Evolutionary conservation across 2,888 invertebrate species (phyloP).

Genomic region (Diarsia dahlii): DNA sequence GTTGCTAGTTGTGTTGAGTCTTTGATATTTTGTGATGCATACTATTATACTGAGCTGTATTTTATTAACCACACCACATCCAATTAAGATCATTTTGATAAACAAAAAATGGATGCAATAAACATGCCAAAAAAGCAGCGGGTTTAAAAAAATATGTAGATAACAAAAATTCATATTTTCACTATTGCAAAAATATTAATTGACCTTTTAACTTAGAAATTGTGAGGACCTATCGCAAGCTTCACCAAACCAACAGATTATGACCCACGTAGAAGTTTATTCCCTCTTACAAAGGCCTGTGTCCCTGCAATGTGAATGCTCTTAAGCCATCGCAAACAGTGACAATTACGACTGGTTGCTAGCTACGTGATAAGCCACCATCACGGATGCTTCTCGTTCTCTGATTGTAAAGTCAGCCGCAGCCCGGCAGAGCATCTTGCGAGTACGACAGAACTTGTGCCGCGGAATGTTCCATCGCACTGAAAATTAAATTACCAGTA

Average conservation of each 20-base stretch:
- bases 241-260: background rate
- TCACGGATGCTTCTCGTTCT: slow-evolving; percentile 58
- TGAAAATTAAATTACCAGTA: slow-evolving; percentile 49
- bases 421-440: slow-evolving; percentile 65
- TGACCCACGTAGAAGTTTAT: background rate
- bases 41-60: background rate
- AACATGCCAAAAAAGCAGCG: background rate
- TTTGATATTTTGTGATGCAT: background rate
- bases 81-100: background rate
- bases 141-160: background rate
- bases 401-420: slow-evolving; percentile 69
- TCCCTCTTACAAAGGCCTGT: background rate
- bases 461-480: slow-evolving; percentile 51
- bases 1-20: background rate
- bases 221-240: background rate
- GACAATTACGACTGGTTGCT: slow-evolving; percentile 23
- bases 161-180: background rate
- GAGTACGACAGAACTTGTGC: slow-evolving; percentile 57
- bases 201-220: too few species aligned
- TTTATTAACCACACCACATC: background rate
- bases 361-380: slow-evolving; percentile 12
- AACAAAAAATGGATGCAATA: background rate
- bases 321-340: background rate
- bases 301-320: background rate
- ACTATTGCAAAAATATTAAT: too few species aligned